Base-by-base conservation (phyloP, 2,113 vertebrate genomes). In the Corythornis vintsioides region DNA sequence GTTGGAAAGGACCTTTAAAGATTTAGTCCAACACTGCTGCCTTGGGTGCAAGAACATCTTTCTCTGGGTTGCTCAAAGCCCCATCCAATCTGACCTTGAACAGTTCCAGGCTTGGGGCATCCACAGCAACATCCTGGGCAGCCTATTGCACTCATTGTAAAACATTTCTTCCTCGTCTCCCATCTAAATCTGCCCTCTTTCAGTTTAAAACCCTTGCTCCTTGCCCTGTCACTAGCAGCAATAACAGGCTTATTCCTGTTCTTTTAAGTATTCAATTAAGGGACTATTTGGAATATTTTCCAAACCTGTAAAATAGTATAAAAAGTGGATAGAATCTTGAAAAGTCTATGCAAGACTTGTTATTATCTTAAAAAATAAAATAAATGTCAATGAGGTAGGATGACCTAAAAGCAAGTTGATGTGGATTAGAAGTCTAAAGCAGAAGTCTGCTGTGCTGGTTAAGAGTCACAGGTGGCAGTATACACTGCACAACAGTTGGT, bases 41-140 rank as follows among this genome's bases (percentile, higher is more conserved):
- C 8, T 1, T 3, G 13, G 38, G 20, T 48, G 47, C 42, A 69
- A 43, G 42, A 33, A 2, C 33, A 21, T 19, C 65, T 59, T 26
- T 31, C 16, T 31, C 3, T 65, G 10, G 42, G 5, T 42, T 52
- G 33, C 35, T 57, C 55, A 57, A 35, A 53, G 53, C 28, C 28
- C 38, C 1, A 0, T 12, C 35, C 40, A 52, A 0, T 20, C 60
- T 59, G 59, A 5, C 38, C 60, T 73, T 57, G 65, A n/a, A 33
- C 29, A 4, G 11, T 81, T 28, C 33, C 75, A 82, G 52, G 71
- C 31, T 24, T 31, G 59, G 11, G 43, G 10, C 22, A 87, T 10
- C 63, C 78, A 20, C 63, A 69, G 7, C 45, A 75, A 15, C 33
- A 13, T 50, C 38, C 33, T 26, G n/a, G 10, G 24, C 25, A 74